Conservation (phyloP, 2,888 invertebrate genomes). For the Conomelus anceps region DNA sequence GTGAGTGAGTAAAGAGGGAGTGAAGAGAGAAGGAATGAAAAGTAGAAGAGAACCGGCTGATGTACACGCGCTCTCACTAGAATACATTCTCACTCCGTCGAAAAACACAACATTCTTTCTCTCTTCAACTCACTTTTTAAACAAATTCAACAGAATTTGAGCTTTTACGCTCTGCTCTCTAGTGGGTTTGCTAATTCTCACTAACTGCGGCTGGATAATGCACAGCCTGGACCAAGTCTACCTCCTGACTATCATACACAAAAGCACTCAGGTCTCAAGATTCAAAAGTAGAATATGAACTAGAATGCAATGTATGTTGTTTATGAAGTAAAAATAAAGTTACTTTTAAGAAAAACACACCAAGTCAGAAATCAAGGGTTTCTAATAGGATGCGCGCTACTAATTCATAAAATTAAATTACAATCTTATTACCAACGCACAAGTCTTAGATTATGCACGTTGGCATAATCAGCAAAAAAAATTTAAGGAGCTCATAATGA, state of each 20-base stretch:
- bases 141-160: neutral
- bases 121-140: neutral
- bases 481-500: no score
- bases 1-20: neutral
- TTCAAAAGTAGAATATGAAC: neutral
- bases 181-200: neutral
- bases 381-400: no score
- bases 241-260: neutral
- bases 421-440: no score
- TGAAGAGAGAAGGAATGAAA: no score
- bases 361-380: no score
- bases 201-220: neutral
- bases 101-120: neutral
- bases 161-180: neutral
- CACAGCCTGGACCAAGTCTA: neutral
- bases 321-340: neutral
- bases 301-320: neutral
- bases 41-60: no score
- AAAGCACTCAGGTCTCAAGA: neutral
- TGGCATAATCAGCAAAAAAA: no score
- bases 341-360: neutral
- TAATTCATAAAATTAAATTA: no score
- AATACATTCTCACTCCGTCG: neutral
- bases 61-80: neutral
- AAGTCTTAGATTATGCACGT: no score